Evolutionary conservation across 2,113 vertebrate genomes (phyloP), one percentile per base, ranked within the genome.

Genomic region (Arothron firmamentum): DNA sequence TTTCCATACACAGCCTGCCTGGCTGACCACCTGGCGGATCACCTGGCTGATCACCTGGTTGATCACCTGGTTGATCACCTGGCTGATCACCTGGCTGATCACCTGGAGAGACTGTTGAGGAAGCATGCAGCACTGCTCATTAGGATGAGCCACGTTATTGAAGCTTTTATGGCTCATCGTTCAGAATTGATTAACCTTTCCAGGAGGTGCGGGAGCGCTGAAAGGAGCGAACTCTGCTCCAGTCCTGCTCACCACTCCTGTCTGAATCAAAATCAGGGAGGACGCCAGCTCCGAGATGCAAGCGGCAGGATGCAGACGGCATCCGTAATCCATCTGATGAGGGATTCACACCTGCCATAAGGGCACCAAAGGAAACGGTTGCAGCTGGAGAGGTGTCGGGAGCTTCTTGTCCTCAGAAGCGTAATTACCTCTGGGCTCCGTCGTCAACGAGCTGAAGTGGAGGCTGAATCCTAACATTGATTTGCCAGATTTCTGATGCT

Each of bases 101-200:
- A 28, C 25, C 4, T 5, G 25, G 25, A 28, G 25, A 7, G 25
- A 28, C 6, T 7, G 25, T 66, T 72, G 77, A 69, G 80, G 67
- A 69, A 64, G 70, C 62, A 23, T 77, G 74, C 74, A 68, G 58
- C 80, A 38, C 67, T 76, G 20, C 86, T 90, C 87, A 80, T 90
- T 83, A 88, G 67, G 64, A 67, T 58, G 73, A 75, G 34, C 77
- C 75, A 70, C 70, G 78, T 81, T 82, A 87, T 86, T 85, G 76
- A 79, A 85, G 78, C 72, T 64, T 81, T 77, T 65, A 78, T 74
- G 63, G 75, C 72, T 78, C 77, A 78, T 85, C 77, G 76, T 87
- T 84, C 72, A 74, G 81, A 85, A 75, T 77, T 85, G 62, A 87
- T 89, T 85, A 85, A 88, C 85, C 80, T 89, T 87, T 76, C 56